Base-by-base conservation (phyloP, 2,113 vertebrate genomes). In the Dicerorhinus sumatrensis region DNA sequence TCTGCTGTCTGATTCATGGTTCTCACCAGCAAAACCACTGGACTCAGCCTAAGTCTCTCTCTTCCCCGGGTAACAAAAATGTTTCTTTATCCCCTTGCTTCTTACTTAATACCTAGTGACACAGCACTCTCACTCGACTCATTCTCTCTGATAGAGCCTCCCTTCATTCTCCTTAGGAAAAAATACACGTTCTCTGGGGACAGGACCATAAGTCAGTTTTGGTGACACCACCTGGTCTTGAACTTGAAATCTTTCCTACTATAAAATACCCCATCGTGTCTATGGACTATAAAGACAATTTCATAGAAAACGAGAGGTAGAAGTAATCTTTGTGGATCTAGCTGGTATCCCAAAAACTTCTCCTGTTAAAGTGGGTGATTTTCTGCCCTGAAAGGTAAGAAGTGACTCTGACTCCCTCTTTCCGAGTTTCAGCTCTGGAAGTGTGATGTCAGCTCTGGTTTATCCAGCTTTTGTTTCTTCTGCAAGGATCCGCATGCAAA, bases 161-260 rank as follows among this genome's bases (percentile, higher is more conserved):
- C 10, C 58, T 83, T 93, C 2, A 8, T 14, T 36, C 36, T 65
- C 60, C 67, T 42, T 46, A 23, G 54, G 25, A 25, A 73, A 42
- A 70, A 73, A 29, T 94, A 36, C 13, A 25, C 3, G 1, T 62
- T 94, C 33, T 60, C 48, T 62, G 62, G 58, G 46, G 79, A 27
- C 1, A 86, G 31, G 33, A 63, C 79, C 10, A 20, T 27, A 62
- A 39, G 31, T 67, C 12, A 46, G 42, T 73, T 56, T 62, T 81
- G 62, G 54, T 70, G 89, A 79, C 13, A 54, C 25, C 25, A 73
- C 31, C 48, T 62, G 48, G 48, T n/a, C 23, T 16, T 85, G 58
- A 80, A 79, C 33, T 94, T 79, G 67, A 91, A 87, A 67, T 76
- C 23, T 48, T 18, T 60, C 67, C 27, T 65, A 8, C 42, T 79